Conservation (phyloP, 2,888 invertebrate genomes). For the Antheraea assamensis region DNA sequence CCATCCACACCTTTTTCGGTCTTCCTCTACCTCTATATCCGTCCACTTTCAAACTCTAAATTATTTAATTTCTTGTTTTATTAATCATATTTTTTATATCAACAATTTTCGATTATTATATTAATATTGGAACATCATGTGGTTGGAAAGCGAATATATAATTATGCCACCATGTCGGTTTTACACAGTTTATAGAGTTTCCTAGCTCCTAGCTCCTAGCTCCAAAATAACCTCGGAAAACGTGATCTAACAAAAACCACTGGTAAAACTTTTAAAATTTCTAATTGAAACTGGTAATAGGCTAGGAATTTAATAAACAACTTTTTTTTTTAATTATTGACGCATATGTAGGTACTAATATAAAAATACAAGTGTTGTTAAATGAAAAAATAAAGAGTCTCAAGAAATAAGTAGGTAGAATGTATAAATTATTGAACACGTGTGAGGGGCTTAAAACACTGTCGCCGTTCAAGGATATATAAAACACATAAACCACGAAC, state of each 20-base stretch:
- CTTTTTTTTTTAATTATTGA: not conserved
- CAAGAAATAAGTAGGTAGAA: not conserved
- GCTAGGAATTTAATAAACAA: not conserved
- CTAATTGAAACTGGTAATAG: not conserved
- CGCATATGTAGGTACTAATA: not conserved
- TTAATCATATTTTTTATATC: not conserved
- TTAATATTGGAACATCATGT: not conserved
- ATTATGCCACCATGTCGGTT: not conserved
- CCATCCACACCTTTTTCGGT: too few relatives aligned
- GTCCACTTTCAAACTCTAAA: too few relatives aligned
- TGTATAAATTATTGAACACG: not conserved
- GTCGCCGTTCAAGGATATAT: not conserved
- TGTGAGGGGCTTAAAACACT: not conserved
- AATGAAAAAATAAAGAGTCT: not conserved
- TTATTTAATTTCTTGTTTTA: too few relatives aligned
- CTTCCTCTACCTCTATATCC: too few relatives aligned
- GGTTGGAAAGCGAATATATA: not conserved
- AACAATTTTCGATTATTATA: not conserved
- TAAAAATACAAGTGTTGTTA: not conserved
- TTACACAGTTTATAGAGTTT: not conserved
- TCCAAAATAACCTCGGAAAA: not conserved
- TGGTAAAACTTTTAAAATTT: not conserved
- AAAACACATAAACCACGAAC: slow-evolving; percentile 55
- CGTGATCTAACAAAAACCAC: not conserved
- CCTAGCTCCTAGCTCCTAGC: too few relatives aligned